Evolutionary conservation across 2,797 vertebrate genomes (phyloP).

Genomic region (Pseudotriccus pelzelni): DNA sequence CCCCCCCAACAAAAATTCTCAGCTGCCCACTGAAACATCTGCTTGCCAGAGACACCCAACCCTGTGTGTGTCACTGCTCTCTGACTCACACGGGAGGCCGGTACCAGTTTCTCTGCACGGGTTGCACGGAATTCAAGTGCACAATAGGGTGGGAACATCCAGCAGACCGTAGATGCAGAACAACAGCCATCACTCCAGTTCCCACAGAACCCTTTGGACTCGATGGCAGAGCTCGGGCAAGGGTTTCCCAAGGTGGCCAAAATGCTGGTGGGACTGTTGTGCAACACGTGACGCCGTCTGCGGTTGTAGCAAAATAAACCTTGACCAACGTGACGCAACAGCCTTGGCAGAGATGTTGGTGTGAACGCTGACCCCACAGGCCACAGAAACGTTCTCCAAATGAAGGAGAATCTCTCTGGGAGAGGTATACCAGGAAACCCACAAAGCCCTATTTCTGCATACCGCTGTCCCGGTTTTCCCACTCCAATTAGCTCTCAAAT

Average conservation of each 20-base stretch:
- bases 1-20: neutral
- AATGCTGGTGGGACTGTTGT: neutral
- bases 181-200: neutral
- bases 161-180: neutral
- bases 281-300: accelerated
- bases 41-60: neutral
- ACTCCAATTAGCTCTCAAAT: constrained; percentile 2
- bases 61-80: neutral
- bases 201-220: neutral
- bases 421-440: constrained; percentile 11
- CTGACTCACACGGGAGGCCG: neutral
- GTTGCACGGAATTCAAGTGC: neutral
- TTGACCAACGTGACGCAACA: neutral
- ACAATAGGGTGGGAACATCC: neutral
- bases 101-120: neutral
- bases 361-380: neutral
- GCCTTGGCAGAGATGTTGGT: neutral
- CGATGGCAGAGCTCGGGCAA: neutral
- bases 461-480: neutral
- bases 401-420: neutral
- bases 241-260: neutral
- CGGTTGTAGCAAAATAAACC: neutral
- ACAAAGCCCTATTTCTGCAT: neutral
- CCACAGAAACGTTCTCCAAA: neutral
- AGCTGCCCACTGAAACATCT: constrained; percentile 35